Conservation (phyloP, 2,797 vertebrate species). For the Gadopsis marmoratus region DNA sequence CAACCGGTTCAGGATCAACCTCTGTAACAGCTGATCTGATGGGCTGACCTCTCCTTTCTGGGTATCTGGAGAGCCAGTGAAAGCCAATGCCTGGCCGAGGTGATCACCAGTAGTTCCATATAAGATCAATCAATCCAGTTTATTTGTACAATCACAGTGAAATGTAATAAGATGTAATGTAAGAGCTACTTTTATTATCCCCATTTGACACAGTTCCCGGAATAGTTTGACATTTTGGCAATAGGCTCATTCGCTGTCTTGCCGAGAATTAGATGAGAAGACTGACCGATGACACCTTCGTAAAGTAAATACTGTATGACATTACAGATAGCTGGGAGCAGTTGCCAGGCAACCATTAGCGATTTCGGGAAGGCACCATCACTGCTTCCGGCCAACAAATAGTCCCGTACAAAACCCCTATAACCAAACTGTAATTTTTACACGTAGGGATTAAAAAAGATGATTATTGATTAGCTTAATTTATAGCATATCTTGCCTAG, state of each 20-base stretch:
- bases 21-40: constrained; percentile 33
- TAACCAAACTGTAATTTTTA: background rate
- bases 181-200: background rate
- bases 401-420: background rate
- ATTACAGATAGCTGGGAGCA: background rate
- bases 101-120: background rate
- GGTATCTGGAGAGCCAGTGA: background rate
- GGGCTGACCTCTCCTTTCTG: constrained; percentile 17
- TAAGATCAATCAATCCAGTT: too few relatives aligned
- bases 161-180: too few relatives aligned
- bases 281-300: background rate
- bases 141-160: too few relatives aligned
- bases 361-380: background rate
- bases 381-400: background rate
- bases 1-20: constrained; percentile 42
- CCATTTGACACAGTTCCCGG: background rate
- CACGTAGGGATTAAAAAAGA: background rate
- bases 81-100: constrained; percentile 2
- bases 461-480: background rate
- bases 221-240: background rate
- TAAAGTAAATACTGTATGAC: background rate
- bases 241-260: background rate
- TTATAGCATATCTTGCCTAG: background rate
- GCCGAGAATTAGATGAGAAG: too few relatives aligned
- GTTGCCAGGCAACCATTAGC: background rate